These are phyloP conservation scores for Nothoprocta pentlandii DNA, from an alignment of 2,113 vertebrate genomes.

Conservation along the genomic window DNA sequence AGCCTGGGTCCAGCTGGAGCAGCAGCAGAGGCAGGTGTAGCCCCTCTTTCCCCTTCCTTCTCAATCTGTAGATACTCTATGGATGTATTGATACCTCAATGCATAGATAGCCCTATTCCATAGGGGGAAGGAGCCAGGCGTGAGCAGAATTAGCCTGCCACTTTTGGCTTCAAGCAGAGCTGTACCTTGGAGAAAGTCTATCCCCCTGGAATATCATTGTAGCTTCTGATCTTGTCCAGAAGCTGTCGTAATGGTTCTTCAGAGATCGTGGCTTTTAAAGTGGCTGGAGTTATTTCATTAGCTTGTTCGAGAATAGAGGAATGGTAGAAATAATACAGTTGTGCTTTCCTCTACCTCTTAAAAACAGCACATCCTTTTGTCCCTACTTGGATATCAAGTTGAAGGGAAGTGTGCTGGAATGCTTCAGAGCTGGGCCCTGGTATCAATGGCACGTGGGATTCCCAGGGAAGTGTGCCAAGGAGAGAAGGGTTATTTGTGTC, in stretches of 20 bases:
- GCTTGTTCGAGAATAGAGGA: background rate
- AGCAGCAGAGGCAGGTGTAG: conserved; percentile 5
- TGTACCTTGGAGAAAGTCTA: background rate
- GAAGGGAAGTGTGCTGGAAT: background rate
- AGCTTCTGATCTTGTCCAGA: background rate
- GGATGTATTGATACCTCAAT: too few species aligned
- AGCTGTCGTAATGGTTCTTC: background rate
- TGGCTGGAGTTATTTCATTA: background rate
- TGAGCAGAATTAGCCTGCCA: background rate
- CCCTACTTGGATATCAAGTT: fast-evolving
- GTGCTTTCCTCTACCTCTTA: background rate
- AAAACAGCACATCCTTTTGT: fast-evolving
- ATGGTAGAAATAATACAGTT: background rate
- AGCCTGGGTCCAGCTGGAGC: conserved; percentile 32
- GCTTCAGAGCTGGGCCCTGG: background rate
- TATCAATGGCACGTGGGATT: fast-evolving
- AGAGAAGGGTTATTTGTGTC: background rate
- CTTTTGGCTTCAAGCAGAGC: background rate
- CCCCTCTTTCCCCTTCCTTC: background rate
- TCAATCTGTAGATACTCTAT: background rate
- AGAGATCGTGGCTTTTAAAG: background rate
- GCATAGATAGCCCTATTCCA: too few species aligned
- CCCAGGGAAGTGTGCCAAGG: background rate
- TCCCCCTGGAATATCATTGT: background rate
- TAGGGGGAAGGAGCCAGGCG: background rate